Evolutionary conservation across 2,888 invertebrate genomes (phyloP).

Genomic region (Noctua fimbriata): DNA sequence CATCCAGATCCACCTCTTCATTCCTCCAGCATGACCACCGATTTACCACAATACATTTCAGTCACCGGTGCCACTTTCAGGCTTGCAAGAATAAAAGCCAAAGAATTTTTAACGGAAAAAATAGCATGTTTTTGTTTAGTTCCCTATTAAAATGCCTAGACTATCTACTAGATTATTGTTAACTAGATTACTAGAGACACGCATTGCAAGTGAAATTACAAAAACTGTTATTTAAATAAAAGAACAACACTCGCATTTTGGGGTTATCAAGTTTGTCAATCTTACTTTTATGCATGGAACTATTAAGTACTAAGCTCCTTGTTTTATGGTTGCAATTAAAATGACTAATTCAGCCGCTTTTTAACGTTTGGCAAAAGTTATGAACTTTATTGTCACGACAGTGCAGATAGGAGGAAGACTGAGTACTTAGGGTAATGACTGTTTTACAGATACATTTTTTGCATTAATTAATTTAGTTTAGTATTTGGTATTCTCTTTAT

Average conservation of each 20-base stretch:
- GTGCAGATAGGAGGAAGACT: background rate
- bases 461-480: background rate
- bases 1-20: background rate
- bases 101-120: too few relatives aligned
- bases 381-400: too few relatives aligned
- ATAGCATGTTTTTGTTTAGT: background rate
- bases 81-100: background rate
- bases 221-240: constrained; percentile 15
- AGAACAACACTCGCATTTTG: constrained; percentile 28
- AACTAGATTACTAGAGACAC: background rate
- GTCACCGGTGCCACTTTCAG: background rate
- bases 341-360: background rate
- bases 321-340: background rate
- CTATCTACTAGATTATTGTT: background rate
- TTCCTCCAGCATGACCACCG: background rate
- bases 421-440: background rate
- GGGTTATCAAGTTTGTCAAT: constrained; percentile 34
- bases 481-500: background rate
- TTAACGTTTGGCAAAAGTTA: background rate
- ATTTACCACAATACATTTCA: background rate
- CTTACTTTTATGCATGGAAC: constrained; percentile 5
- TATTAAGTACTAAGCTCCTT: constrained; percentile 2
- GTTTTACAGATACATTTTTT: background rate
- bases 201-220: background rate
- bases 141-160: background rate